Conservation (phyloP, 1,140 invertebrate genomes). For the Bombus haemorrhoidalis region DNA sequence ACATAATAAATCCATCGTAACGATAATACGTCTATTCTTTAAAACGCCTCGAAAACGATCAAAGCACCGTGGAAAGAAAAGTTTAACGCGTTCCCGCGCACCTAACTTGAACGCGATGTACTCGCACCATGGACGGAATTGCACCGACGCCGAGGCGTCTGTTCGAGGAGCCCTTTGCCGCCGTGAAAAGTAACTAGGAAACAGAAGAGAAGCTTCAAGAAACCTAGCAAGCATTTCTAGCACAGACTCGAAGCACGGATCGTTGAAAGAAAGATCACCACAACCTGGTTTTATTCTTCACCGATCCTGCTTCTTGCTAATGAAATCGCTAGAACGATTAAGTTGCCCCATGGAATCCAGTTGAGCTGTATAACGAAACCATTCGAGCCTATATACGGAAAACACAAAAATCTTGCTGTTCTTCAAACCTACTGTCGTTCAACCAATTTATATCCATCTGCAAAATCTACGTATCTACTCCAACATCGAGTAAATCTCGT, state of each 20-base stretch:
- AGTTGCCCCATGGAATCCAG: not conserved
- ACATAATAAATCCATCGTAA: slow-evolving; percentile 3
- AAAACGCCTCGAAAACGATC: not conserved
- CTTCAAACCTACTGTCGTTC: not conserved
- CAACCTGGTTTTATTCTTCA: not conserved
- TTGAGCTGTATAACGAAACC: not conserved
- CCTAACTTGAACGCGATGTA: not conserved
- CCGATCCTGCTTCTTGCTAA: not conserved
- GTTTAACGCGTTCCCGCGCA: not conserved
- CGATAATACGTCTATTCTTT: not conserved
- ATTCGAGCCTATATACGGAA: not conserved
- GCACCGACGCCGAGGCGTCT: slow-evolving; percentile 1
- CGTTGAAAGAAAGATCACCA: not conserved
- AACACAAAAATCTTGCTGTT: not conserved
- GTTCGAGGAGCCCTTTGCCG: not conserved
- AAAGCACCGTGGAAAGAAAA: not conserved
- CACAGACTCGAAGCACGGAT: not conserved
- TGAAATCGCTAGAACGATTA: slow-evolving; percentile 5
- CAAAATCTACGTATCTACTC: not conserved
- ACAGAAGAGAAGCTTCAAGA: not conserved
- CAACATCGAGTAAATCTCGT: too few relatives aligned
- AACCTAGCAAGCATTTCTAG: slow-evolving; percentile 1
- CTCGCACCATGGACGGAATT: slow-evolving; percentile 39
- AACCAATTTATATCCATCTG: not conserved
- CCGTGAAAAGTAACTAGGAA: not conserved